Evolutionary conservation across 2,888 invertebrate genomes (phyloP), one percentile per base, ranked within the genome.

Genomic region (Pristionchus arcanus): DNA sequence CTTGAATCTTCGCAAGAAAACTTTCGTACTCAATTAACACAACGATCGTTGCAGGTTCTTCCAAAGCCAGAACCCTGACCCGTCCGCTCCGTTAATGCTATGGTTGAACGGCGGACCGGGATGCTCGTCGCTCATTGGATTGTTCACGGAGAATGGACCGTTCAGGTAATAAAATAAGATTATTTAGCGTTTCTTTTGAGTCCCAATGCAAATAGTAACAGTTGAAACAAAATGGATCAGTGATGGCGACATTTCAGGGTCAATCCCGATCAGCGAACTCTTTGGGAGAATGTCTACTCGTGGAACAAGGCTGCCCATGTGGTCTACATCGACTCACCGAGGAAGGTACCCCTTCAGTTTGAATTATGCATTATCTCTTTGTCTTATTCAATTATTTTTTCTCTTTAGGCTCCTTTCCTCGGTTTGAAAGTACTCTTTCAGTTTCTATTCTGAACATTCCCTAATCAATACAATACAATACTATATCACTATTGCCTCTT

Each of bases 291-390:
- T 91, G 92, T 93, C 53, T 55, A 85, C 59, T 81, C 84, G n/a
- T 71, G 84, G 84, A 88, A 88, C 55, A 88, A 88, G 55, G 92
- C 95, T 21, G 96, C 96, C 19, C 96, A 96, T 92, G 95, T 96
- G 90, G 88, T 96, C 87, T 96, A 95, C 93, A 91, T 96, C 90
- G 96, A 96, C 92, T 95, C 96, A 1, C 96, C 96, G 53, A 96
- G 96, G 74, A 95, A 96, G 74, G 96, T 63, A 11, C 0, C 4
- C 21, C 55, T 55, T 3, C 55, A 55, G 21, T 49, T 49, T 7
- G 9, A 11, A 7, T 49, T 49, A n/a, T n/a, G n/a, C n/a, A n/a
- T n/a, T n/a, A n/a, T n/a, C n/a, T n/a, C n/a, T n/a, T n/a, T n/a
- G n/a, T n/a, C n/a, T n/a, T n/a, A n/a, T n/a, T n/a, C n/a, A n/a